phyloP scores from a whole-genome alignment of 2,113 vertebrate genomes.

The Corythoichthys haematopterus region DNA sequence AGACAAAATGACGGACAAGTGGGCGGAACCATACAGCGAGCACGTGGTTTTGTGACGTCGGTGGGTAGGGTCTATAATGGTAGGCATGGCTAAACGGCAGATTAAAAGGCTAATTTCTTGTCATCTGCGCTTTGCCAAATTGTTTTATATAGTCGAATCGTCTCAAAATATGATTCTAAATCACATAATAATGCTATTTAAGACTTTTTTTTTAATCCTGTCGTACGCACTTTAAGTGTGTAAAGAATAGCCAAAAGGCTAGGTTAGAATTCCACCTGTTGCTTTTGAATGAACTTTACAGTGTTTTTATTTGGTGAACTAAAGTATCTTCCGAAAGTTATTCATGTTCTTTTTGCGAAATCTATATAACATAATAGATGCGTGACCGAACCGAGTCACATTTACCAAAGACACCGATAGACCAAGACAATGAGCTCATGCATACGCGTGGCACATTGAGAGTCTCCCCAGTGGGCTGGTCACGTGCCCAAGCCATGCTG shows the following conservation, averaged over 20 bases:
- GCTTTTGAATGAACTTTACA: not conserved
- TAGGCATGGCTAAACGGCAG: too few species aligned
- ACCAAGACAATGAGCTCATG: constrained; percentile 52
- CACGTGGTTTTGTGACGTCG: too few species aligned
- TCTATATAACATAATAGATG: not conserved
- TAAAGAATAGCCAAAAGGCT: not conserved
- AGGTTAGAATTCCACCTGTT: not conserved
- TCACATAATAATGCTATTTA: too few species aligned
- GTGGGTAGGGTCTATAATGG: too few species aligned
- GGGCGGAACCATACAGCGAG: too few species aligned
- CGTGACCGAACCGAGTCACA: not conserved
- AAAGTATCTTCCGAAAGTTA: not conserved
- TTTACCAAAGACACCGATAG: constrained; percentile 7
- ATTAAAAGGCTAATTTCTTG: too few species aligned
- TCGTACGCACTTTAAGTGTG: too few species aligned
- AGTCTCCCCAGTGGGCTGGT: constrained; percentile 41
- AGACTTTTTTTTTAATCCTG: too few species aligned
- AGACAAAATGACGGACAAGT: too few species aligned
- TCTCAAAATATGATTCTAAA: too few species aligned
- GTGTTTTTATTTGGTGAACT: not conserved
- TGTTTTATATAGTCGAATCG: too few species aligned
- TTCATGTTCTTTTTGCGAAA: not conserved
- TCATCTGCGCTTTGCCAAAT: too few species aligned
- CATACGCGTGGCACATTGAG: constrained; percentile 16
- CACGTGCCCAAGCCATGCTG: constrained; percentile 51